Base-by-base conservation (phyloP, 1,140 invertebrate genomes). In the Ceratitis capitata region DNA sequence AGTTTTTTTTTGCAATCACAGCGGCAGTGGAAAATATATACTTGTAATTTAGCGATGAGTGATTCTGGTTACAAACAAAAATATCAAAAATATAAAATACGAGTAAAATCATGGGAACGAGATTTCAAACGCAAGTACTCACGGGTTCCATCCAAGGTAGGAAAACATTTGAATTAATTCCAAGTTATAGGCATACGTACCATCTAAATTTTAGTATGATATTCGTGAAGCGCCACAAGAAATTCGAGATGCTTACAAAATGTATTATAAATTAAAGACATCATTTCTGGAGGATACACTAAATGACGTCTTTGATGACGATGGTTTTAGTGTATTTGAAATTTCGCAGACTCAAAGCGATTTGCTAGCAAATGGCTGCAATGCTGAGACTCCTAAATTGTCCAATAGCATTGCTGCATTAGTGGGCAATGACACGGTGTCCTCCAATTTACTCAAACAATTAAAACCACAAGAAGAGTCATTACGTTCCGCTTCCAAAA, bases 71-170 rank as follows among this genome's bases (percentile, higher is more conserved):
- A 87, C n/a, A 91, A 91, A 84, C 87, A 88, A 16, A 91, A 91
- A 86, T 92, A 92, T 56, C 87, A 92, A 74, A 96, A 95, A 90
- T 95, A 94, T 88, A 97, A 96, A 92, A 91, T 94, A 51, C 93
- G 94, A 32, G 95, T 97, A 0, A 97, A 96, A 93, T 89, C 94
- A 88, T 97, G 96, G 96, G 96, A 97, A 92, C 95, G 94, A 87
- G 93, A 95, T 61, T 97, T 97, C 89, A 95, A 94, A 88, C 93
- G 94, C 87, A 94, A 93, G 87, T 90, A 95, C 91, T 94, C 94
- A 61, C 93, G 95, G 29, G 94, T 94, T 86, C 96, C 96, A 2
- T 95, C 94, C 1, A 97, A 96, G 92, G 95, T 95, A 93, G 88
- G 56, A 86, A 45, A n/a, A 39, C 53, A 86, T 53, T 84, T 86